These are phyloP conservation scores for Nymphalis io DNA, from an alignment of 1,140 invertebrate species.

Conservation along the genomic window DNA sequence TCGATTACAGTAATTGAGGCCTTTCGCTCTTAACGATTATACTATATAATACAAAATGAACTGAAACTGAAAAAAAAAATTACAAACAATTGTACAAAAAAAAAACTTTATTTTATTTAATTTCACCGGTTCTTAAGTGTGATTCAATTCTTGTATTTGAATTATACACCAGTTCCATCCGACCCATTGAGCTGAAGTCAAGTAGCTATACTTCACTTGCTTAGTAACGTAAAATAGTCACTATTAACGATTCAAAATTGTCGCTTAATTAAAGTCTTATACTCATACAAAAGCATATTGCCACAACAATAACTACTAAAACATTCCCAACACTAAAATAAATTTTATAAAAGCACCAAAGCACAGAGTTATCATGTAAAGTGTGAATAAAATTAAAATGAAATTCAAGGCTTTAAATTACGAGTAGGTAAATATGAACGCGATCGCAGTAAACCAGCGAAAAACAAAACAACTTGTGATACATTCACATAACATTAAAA, in stretches of 20 bases:
- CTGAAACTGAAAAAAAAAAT: not conserved
- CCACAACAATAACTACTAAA: too few relatives aligned
- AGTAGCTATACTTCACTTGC: too few relatives aligned
- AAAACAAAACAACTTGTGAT: constrained; percentile 30
- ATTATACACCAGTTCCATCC: too few relatives aligned
- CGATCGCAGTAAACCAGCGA: constrained; percentile 17
- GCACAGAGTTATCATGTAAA: not conserved
- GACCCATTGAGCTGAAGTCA: too few relatives aligned
- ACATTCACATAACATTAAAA: constrained; percentile 49
- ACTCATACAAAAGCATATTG: too few relatives aligned
- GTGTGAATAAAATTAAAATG: constrained; percentile 14
- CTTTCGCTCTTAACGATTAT: constrained; percentile 12
- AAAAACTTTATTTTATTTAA: too few relatives aligned
- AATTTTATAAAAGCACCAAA: not conserved
- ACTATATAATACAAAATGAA: not conserved
- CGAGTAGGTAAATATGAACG: constrained; percentile 25
- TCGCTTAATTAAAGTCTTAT: too few relatives aligned
- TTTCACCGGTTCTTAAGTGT: too few relatives aligned
- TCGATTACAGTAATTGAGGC: constrained; percentile 27
- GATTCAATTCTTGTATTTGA: too few relatives aligned
- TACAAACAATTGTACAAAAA: too few relatives aligned
- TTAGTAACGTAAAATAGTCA: too few relatives aligned
- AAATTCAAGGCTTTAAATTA: constrained; percentile 9
- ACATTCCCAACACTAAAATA: not conserved
- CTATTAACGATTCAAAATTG: too few relatives aligned